phyloP scores from a whole-genome alignment of 2,113 vertebrate genomes.

The Microcebus jonahi region DNA sequence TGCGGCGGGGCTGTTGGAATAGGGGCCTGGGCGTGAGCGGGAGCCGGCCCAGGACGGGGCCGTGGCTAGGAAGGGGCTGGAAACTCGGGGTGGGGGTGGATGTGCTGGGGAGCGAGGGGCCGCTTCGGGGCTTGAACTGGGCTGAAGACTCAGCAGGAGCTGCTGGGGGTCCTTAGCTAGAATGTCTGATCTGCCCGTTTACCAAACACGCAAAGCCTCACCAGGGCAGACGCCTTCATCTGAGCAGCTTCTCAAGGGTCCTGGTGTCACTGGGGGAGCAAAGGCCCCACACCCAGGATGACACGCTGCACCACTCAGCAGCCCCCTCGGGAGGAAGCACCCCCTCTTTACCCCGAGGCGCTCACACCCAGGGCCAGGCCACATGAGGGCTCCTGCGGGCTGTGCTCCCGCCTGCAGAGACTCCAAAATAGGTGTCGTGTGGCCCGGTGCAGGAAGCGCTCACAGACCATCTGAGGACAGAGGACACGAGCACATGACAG shows the following conservation, averaged over 20 bases:
- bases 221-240: not conserved
- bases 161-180: too few species aligned
- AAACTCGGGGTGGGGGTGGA: fast-evolving
- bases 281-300: fast-evolving
- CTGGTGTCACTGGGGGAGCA: not conserved
- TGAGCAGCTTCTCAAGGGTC: not conserved
- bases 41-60: fast-evolving
- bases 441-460: not conserved
- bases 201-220: fast-evolving
- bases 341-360: not conserved
- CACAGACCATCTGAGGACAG: too few species aligned
- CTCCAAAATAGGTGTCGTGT: not conserved
- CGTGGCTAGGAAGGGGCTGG: not conserved
- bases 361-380: not conserved
- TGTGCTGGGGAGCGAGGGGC: fast-evolving
- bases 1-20: not conserved
- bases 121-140: not conserved
- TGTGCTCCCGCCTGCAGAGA: too few species aligned
- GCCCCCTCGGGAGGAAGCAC: fast-evolving
- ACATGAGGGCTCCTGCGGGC: too few species aligned
- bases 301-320: not conserved
- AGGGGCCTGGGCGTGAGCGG: not conserved
- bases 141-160: not conserved
- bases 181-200: not conserved
- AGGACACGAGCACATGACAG: not conserved